phyloP scores from a whole-genome alignment of 2,888 invertebrate genomes.

The Selenia dentaria region DNA sequence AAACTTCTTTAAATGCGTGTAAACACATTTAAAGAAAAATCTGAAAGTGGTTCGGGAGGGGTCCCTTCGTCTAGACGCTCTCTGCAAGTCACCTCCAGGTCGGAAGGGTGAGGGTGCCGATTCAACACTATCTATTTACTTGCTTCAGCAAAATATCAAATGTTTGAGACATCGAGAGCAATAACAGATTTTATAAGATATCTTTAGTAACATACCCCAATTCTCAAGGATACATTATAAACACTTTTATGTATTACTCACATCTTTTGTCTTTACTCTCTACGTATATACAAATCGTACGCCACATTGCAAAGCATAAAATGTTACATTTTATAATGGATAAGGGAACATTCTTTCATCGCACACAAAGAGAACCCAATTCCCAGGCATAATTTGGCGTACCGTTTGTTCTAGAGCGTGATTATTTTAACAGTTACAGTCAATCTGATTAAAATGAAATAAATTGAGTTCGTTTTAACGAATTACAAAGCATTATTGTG shows the following conservation, averaged over 20 bases:
- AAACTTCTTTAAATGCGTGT: constrained; percentile 32
- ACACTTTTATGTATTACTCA: background rate
- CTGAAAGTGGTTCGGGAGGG: constrained; percentile 46
- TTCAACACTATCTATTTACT: constrained; percentile 77
- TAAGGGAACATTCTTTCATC: constrained; percentile 51
- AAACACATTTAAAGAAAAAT: constrained; percentile 48
- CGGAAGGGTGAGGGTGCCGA: constrained; percentile 75
- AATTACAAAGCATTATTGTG: constrained; percentile 47
- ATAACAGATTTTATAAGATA: constrained; percentile 37
- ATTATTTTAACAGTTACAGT: constrained; percentile 57
- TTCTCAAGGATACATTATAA: background rate
- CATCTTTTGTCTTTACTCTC: background rate
- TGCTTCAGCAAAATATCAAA: constrained; percentile 73
- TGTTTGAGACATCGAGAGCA: constrained; percentile 64
- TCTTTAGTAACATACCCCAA: constrained; percentile 4
- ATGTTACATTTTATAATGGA: constrained; percentile 23
- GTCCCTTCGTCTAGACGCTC: constrained; percentile 81
- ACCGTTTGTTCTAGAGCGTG: constrained; percentile 67
- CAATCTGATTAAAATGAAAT: constrained; percentile 64
- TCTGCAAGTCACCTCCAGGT: constrained; percentile 66
- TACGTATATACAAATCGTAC: too few relatives aligned
- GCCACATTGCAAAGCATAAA: too few relatives aligned
- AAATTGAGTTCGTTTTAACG: constrained; percentile 49
- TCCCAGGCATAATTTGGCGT: constrained; percentile 79
- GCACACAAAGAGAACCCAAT: constrained; percentile 73